Base-by-base conservation (phyloP, 2,888 invertebrate species). In the Apotomis betuletana region DNA sequence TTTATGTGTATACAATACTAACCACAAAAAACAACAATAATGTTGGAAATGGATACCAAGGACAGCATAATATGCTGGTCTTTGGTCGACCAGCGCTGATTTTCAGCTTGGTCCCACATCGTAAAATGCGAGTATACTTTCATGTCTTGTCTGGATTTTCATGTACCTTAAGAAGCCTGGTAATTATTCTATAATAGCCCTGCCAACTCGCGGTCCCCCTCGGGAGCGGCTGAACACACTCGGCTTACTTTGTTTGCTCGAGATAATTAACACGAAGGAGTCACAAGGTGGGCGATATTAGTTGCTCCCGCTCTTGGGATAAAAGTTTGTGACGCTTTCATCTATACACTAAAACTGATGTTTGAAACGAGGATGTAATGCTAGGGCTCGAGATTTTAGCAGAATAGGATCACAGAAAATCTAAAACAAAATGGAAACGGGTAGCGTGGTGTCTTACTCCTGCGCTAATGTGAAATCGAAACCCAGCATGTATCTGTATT, bases 191-290 rank as follows among this genome's bases (percentile, higher is more conserved):
- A 10, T 9, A 10, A 49, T 41, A 41, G 41, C 41, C 0, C 41
- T 41, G 49, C 8, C 49, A 12, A 55, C 38, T 63, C 10, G 63
- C 15, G 52, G 59, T 65, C 59, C 60, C 36, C 1, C 3, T 4
- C 46, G 5, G 67, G 12, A 68, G 52, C 57, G 49, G 46, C 79
- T 75, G 77, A 79, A 78, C 72, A 52, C 67, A 49, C 74, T 65
- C 38, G 57, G 78, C 78, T 76, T 79, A 79, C 80, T 80, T 80
- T 85, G 85, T 87, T 87, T 85, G 82, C 77, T 70, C 78, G 79
- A 79, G 81, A 84, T 87, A 87, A 87, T 87, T 86, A 87, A 84
- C 81, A 81, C 78, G 80, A 81, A 78, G 51, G 49, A 27, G 38
- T 49, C 10, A 3, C 13, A 54, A 64, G 79, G 75, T 74, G 49